Conservation (phyloP, 1,140 invertebrate species). For the Drosophila parabipectinata region DNA sequence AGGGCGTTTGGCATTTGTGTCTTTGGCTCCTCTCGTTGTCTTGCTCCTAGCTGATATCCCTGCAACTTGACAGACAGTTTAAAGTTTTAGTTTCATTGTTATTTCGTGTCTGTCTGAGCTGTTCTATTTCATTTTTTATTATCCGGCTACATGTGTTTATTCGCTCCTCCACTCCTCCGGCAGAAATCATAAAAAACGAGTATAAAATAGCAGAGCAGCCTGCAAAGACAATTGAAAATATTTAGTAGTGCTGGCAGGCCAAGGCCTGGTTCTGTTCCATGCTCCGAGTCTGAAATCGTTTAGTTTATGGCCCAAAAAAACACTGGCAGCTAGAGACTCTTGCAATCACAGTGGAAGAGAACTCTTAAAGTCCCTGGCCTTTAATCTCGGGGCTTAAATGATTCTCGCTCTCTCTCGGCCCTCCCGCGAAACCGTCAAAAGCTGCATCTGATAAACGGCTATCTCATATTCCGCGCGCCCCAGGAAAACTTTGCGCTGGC, state of each 20-base stretch:
- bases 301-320: background rate
- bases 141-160: background rate
- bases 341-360: no score
- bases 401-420: no score
- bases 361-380: no score
- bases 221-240: background rate
- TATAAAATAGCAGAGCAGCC: background rate
- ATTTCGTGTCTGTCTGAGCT: background rate
- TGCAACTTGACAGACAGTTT: constrained; percentile 43
- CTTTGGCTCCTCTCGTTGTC: background rate
- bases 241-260: background rate
- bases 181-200: background rate
- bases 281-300: background rate
- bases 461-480: constrained; percentile 14
- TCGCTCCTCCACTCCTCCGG: background rate
- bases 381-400: background rate
- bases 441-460: constrained; percentile 10
- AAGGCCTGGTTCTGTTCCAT: background rate
- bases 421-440: constrained; percentile 7
- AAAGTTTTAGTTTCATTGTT: constrained; percentile 28
- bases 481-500: no score
- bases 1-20: constrained; percentile 12
- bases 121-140: background rate
- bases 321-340: no score
- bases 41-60: background rate